Base-by-base conservation (phyloP, 2,113 vertebrate species). In the Laticauda laticaudata region DNA sequence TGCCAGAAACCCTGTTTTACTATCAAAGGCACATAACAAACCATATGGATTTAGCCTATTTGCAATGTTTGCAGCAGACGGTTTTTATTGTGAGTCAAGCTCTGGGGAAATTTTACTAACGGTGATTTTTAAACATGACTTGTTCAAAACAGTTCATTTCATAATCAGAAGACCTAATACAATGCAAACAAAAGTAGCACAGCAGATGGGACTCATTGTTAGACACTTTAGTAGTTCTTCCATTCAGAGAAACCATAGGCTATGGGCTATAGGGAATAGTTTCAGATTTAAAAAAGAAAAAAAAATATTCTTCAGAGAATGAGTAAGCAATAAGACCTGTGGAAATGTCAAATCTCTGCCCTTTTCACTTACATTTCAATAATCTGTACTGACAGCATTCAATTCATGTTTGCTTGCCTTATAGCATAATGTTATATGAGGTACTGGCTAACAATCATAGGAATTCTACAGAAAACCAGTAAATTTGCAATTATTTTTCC, bases 41-140 rank as follows among this genome's bases (percentile, higher is more conserved):
- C 21, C 2, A 91, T 92, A 90, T 91, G 91, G 24, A 92, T 69
- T 94, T n/a, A 94, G 85, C 3, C 91, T 59, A 93, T 45, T 90
- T 61, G 56, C 92, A 87, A 43, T 4, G 43, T 87, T 91, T 64
- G 85, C 95, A 90, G 59, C 89, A 94, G 91, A 86, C 92, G 56
- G 53, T 89, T 94, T 90, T 81, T 85, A 87, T 24, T 86, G 53
- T 64, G 92, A 95, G 86, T 94, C 88, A 96, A 59, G 93, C 92
- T 92, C 1, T 53, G 4, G 10, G 92, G 95, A 89, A 95, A 55
- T 43, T 43, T 51, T 93, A 45, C 51, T 95, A 64, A 85, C 55
- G 94, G 34, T 53, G 9, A 90, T 57, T 87, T 48, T 26, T 53
- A 86, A 92, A 89, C 92, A 94, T 43, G 91, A 53, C 34, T 93